A percentile compares a stretch with the other conserved stretches of the same genome.
Evolutionary conservation across 1,140 invertebrate species (phyloP).

Genomic region (Drosophila sulfurigaster): DNA sequence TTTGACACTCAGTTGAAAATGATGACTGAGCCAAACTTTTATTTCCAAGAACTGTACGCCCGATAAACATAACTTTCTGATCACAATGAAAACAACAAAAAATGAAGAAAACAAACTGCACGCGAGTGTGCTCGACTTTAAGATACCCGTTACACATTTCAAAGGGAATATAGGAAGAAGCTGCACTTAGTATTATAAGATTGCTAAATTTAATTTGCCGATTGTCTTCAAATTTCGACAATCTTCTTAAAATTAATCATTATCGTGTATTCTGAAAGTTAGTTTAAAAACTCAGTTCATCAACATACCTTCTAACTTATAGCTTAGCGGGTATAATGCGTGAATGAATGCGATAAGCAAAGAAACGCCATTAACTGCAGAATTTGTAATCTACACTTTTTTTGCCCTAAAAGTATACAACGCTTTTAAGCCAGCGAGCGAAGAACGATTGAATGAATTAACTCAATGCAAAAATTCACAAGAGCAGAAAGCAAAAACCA

Average conservation of each 20-base stretch:
- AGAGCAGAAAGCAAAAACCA: too few species aligned
- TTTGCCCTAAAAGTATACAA: slow-evolving; percentile 48
- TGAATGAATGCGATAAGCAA: slow-evolving; percentile 22
- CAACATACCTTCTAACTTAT: too few species aligned
- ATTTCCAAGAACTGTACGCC: slow-evolving; percentile 8
- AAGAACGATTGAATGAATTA: too few species aligned
- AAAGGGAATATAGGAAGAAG: too few species aligned
- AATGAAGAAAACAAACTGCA: neutral
- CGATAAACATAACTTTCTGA: slow-evolving; percentile 5
- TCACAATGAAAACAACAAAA: neutral
- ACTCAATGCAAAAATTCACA: too few species aligned
- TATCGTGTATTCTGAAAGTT: too few species aligned
- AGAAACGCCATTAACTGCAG: slow-evolving; percentile 17
- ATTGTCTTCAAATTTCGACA: too few species aligned
- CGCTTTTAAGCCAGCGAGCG: neutral
- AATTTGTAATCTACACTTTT: slow-evolving; percentile 19
- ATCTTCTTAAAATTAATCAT: too few species aligned
- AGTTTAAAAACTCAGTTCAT: too few species aligned
- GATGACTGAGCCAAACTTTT: neutral
- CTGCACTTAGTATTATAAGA: too few species aligned
- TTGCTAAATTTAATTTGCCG: too few species aligned
- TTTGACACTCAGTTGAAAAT: neutral
- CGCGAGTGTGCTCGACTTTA: too few species aligned
- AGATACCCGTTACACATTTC: neutral
- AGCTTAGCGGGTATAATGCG: neutral